Evolutionary conservation across 2,888 invertebrate genomes (phyloP).

Genomic region (Perdita meconis): DNA sequence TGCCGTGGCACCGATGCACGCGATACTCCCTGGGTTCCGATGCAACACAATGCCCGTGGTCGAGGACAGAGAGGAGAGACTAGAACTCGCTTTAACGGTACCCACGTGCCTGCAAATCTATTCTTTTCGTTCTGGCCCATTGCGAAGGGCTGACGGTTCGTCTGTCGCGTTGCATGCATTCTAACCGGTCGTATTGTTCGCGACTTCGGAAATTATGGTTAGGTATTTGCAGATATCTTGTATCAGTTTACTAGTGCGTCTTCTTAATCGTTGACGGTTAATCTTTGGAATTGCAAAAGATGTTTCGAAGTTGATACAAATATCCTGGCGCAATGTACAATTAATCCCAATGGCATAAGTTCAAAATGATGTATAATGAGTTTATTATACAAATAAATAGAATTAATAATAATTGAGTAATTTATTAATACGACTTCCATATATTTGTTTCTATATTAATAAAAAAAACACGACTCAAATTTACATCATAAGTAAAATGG

Average conservation of each 20-base stretch:
- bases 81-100: conserved; percentile 36
- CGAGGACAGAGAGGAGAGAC: conserved; percentile 4
- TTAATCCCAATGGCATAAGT: too few relatives aligned
- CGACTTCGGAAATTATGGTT: not conserved
- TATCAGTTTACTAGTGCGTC: not conserved
- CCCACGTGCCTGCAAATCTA: conserved; percentile 21
- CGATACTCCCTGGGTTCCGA: conserved; percentile 6
- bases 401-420: too few relatives aligned
- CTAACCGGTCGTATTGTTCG: not conserved
- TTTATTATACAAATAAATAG: too few relatives aligned
- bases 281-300: too few relatives aligned
- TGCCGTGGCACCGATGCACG: not conserved
- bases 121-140: not conserved
- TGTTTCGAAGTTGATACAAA: too few relatives aligned
- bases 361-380: too few relatives aligned
- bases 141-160: conserved; percentile 5
- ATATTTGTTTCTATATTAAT: too few relatives aligned
- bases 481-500: too few relatives aligned
- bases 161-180: not conserved
- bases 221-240: not conserved
- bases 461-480: too few relatives aligned
- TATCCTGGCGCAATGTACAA: too few relatives aligned
- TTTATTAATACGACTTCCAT: too few relatives aligned
- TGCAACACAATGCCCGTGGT: conserved; percentile 37
- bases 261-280: too few relatives aligned